Base-by-base conservation (phyloP, 2,113 vertebrate species). In the Lepisosteus osseus region DNA sequence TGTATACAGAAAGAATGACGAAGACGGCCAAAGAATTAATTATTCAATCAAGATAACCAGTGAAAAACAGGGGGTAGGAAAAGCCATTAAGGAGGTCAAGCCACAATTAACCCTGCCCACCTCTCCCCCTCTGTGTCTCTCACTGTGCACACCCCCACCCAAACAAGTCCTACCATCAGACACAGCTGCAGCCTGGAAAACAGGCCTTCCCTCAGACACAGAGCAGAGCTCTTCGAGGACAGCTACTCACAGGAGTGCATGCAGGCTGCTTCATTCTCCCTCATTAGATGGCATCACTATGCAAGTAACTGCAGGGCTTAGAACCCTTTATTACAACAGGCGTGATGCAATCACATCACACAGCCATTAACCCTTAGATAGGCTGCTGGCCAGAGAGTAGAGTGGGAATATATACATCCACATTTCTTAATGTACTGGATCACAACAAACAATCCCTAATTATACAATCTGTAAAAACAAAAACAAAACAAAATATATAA, bases 201-300 rank as follows among this genome's bases (percentile, higher is more conserved):
- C n/a, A 67, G 12, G 6, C 54, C 66, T 14, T 44, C 42, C 11
- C 15, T 15, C 2, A 9, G 51, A 6, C 17, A 12, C 41, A 51
- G 51, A 56, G 12, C 55, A 51, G 51, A 51, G 47, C 47, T 51
- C 47, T 51, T 5, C 9, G 9, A 51, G 47, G 5, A 9, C 47
- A 5, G 47, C 47, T 9, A 51, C 47, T 9, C 5, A 79, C 84
- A 86, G 83, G 85, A 82, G 82, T 83, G 87, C 84, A 84, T 84
- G 84, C 14, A 45, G 65, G 41, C 15, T 62, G 45, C 40, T 41
- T 17, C 56, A 29, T 29, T 13, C 43, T 71, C 11, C 11, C 71
- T 68, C 44, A 13, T 67, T 62, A 73, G 72, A 68, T 44, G 72
- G 55, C 65, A 68, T 68, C 56, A 51, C 6, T n/a, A 47, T 13